These are phyloP conservation scores for Drosophila leontia DNA, from an alignment of 1,140 invertebrate genomes.

Conservation along the genomic window DNA sequence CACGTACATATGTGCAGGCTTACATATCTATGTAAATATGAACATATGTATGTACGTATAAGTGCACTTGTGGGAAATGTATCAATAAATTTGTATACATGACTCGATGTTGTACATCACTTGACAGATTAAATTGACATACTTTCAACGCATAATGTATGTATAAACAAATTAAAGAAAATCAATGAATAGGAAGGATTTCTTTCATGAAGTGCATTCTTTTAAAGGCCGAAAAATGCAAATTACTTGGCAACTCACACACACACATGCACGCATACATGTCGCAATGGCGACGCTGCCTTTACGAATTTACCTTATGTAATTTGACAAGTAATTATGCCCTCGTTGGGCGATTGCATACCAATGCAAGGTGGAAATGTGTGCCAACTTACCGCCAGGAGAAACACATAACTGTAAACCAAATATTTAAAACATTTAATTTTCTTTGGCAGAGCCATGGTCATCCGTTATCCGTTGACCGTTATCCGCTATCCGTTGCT, in stretches of 20 bases:
- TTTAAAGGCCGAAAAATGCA: constrained; percentile 2
- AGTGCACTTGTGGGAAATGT: constrained; percentile 9
- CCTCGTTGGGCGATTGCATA: constrained; percentile 17
- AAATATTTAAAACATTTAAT: constrained; percentile 85
- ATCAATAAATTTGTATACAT: constrained; percentile 14
- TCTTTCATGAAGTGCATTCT: not conserved
- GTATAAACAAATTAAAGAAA: not conserved
- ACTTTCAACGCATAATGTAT: constrained; percentile 9
- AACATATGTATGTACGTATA: constrained; percentile 3
- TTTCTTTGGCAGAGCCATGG: constrained; percentile 82
- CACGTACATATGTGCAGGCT: too few species aligned
- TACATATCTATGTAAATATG: not conserved
- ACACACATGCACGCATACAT: constrained; percentile 16
- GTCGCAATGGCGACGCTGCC: constrained; percentile 20
- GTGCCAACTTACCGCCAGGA: constrained; percentile 78
- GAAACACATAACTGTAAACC: constrained; percentile 84
- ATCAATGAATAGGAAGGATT: not conserved
- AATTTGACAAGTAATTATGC: constrained; percentile 47
- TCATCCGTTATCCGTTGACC: constrained; percentile 23
- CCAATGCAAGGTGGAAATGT: constrained; percentile 18
- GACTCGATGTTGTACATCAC: constrained; percentile 3
- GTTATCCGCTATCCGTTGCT: constrained; percentile 6
- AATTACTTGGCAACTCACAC: not conserved
- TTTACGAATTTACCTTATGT: constrained; percentile 51
- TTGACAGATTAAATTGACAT: constrained; percentile 24